Conservation (phyloP, 2,113 vertebrate species). For the Notothenia coriiceps region DNA sequence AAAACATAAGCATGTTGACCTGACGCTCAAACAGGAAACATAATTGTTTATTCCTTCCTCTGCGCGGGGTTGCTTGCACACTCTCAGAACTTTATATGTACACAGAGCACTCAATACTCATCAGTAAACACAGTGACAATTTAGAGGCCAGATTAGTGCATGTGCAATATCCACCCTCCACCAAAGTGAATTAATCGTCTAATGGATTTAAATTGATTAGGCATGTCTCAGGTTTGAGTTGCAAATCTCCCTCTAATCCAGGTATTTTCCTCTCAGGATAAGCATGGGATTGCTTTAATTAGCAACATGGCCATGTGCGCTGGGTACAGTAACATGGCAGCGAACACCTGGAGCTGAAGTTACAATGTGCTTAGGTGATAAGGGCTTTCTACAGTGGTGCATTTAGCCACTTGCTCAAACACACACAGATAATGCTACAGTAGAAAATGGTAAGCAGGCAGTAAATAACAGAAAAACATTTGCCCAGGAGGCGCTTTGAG, state of each 20-base stretch:
- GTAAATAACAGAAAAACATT: conserved; percentile 67
- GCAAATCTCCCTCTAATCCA: conserved; percentile 83
- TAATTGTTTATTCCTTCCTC: conserved; percentile 47
- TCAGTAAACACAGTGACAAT: conserved; percentile 71
- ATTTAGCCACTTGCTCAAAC: conserved; percentile 62
- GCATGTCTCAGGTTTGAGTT: conserved; percentile 78
- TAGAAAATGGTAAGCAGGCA: conserved; percentile 60
- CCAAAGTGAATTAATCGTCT: conserved; percentile 82
- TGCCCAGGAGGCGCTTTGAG: conserved; percentile 17
- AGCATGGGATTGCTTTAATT: conserved; percentile 82
- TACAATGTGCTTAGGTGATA: conserved; percentile 63
- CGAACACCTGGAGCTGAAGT: conserved; percentile 70
- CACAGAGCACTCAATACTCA: conserved; percentile 73
- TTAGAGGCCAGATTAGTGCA: conserved; percentile 71
- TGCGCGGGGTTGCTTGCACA: conserved; percentile 26
- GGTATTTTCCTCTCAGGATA: conserved; percentile 78
- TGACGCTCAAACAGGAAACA: conserved; percentile 32
- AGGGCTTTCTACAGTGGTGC: conserved; percentile 52
- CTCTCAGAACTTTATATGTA: conserved; percentile 59
- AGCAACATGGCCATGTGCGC: conserved; percentile 67
- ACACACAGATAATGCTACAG: conserved; percentile 47
- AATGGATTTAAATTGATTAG: conserved; percentile 83
- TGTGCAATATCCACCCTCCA: conserved; percentile 73
- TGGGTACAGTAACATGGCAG: conserved; percentile 67
- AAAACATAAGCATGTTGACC: conserved; percentile 23